phyloP scores from a whole-genome alignment of 1,140 invertebrate genomes.

The Lepidurus arcticus region DNA sequence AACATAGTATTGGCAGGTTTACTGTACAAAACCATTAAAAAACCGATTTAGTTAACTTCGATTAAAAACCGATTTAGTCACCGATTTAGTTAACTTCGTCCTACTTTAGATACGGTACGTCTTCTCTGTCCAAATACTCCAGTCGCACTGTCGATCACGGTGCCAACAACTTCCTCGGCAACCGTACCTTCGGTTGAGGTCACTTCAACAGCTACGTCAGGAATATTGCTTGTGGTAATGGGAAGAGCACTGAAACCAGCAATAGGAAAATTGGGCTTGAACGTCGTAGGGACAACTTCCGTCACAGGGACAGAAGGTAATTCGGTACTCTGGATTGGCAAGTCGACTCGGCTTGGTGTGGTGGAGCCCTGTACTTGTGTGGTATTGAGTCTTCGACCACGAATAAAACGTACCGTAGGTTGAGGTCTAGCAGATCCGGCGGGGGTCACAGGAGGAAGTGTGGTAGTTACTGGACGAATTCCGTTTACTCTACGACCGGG shows the following conservation, averaged over 20 bases:
- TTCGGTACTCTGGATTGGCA: not conserved
- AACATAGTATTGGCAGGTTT: not conserved
- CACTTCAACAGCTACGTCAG: not conserved
- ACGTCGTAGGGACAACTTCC: not conserved
- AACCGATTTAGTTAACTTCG: not conserved
- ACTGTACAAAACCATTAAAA: not conserved
- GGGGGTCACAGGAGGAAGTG: not conserved
- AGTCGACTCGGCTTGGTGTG: not conserved
- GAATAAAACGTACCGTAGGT: not conserved
- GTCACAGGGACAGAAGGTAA: not conserved
- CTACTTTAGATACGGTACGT: not conserved
- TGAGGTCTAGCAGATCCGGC: not conserved
- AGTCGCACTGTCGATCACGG: not conserved
- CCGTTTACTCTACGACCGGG: not conserved
- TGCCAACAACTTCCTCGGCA: slow-evolving; percentile 5
- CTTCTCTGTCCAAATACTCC: not conserved
- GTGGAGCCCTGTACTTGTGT: not conserved
- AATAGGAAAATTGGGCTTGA: not conserved
- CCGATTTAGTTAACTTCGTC: not conserved
- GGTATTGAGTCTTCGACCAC: not conserved
- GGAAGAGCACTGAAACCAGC: not conserved
- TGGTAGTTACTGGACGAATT: not conserved
- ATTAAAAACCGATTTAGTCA: no score
- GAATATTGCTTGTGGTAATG: not conserved
- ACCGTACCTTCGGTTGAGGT: not conserved